These are phyloP conservation scores for Periophthalmus modestus DNA, from an alignment of 2,113 vertebrate species.

Conservation along the genomic window DNA sequence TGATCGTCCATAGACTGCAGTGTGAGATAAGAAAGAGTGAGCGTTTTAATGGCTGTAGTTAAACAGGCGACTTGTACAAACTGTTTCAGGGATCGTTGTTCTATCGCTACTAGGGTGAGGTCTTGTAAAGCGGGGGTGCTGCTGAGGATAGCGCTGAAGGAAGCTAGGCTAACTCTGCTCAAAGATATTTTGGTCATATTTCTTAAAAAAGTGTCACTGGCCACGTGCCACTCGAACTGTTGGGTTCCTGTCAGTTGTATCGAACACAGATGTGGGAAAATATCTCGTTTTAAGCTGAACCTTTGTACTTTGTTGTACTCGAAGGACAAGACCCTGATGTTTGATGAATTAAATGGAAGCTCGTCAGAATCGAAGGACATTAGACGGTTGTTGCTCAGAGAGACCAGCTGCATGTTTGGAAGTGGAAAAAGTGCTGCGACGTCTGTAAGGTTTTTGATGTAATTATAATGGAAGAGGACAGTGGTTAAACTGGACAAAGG, in stretches of 20 bases:
- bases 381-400: background rate
- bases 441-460: background rate
- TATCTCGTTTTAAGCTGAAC: conserved; percentile 47
- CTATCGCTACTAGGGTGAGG: conserved; percentile 42
- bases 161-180: background rate
- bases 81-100: background rate
- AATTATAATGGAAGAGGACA: background rate
- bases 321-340: conserved; percentile 3
- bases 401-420: conserved; percentile 6
- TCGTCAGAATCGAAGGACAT: conserved; percentile 1
- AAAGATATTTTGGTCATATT: conserved; percentile 28
- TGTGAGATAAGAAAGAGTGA: conserved; percentile 47
- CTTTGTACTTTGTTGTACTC: conserved; percentile 24
- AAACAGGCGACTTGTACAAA: conserved; percentile 63
- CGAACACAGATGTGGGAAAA: conserved; percentile 48
- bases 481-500: background rate
- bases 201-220: conserved; percentile 46
- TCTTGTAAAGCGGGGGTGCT: conserved; percentile 46
- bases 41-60: conserved; percentile 38
- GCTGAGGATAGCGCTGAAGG: conserved; percentile 24
- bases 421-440: conserved; percentile 1
- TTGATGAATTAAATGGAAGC: conserved; percentile 2
- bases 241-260: conserved; percentile 37
- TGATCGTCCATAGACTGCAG: conserved; percentile 8
- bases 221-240: conserved; percentile 34